Percentiles rank a stretch among this genome's conserved stretches.
Conservation (phyloP, 2,113 vertebrate species). For the Catharus fuscescens region DNA sequence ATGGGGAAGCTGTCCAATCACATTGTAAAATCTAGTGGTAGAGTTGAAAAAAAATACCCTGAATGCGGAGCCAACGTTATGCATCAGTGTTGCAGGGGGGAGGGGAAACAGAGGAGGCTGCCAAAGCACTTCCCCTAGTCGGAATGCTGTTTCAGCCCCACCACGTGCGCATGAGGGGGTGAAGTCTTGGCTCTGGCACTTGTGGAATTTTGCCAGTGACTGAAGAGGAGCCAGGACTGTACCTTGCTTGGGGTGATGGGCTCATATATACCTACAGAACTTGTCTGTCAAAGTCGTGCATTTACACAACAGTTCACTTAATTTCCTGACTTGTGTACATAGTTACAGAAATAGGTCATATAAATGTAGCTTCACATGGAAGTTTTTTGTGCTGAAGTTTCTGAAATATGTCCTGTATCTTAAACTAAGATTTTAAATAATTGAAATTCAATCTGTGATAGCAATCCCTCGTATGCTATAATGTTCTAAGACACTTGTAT, state of each 20-base stretch:
- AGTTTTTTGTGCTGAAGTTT: background rate
- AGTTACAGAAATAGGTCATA: background rate
- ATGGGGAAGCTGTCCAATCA: background rate
- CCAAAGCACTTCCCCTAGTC: constrained; percentile 19
- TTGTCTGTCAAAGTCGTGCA: constrained; percentile 7
- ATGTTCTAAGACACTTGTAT: background rate
- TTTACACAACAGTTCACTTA: constrained; percentile 9
- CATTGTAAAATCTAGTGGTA: background rate
- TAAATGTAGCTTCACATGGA: background rate
- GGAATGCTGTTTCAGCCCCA: constrained; percentile 50
- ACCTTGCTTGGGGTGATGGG: constrained; percentile 37
- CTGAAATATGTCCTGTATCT: background rate
- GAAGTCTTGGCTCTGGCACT: constrained; percentile 11
- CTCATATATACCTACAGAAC: background rate
- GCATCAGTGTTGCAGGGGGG: background rate
- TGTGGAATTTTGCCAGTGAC: constrained; percentile 26
- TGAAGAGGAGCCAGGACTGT: constrained; percentile 19
- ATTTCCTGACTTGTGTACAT: background rate
- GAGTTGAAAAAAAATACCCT: background rate
- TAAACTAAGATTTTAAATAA: background rate
- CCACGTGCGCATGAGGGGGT: constrained; percentile 1
- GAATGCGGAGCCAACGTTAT: background rate
- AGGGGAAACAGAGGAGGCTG: constrained; percentile 5
- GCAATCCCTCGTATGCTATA: background rate
- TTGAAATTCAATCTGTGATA: background rate